Evolutionary conservation across 2,888 invertebrate genomes (phyloP), one percentile per base, ranked within the genome.

Genomic region (Isotomurus palustris): DNA sequence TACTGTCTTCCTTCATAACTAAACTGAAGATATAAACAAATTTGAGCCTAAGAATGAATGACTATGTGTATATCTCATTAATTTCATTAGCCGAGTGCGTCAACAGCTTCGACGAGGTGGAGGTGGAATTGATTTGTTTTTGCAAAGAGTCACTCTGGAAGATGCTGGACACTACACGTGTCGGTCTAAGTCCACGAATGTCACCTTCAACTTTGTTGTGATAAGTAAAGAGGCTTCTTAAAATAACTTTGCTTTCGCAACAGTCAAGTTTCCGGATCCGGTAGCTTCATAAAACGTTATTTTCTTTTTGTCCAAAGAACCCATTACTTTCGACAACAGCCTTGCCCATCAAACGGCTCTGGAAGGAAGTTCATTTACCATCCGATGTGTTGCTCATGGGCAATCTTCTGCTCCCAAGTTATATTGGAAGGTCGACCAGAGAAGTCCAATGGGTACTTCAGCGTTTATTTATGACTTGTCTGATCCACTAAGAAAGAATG

Each of bases 351-450:
- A 63, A 55, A 63, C 63, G 43, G 60, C 63, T n/a, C 48, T 55
- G 36, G 63, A 63, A 52, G 60, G 60, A 41, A 60, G 52, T 27
- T 60, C 48, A 35, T 63, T 58, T 44, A 55, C 54, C 4, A 58
- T 63, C 24, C 54, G 53, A 58, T 63, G 63, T 45, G 55, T 55
- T 10, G 63, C 63, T 19, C 53, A 54, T 35, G 63, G 63, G 28
- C 63, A 63, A 36, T 63, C 63, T n/a, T 53, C 52, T 25, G 55
- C 56, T 28, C 63, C 63, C 22, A 63, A 63, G 44, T 55, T 60
- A 49, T 63, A 63, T 59, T 63, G 63, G 63, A 63, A 63, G 56
- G 63, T 63, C 21, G 63, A 63, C 41, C 51, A 53, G 49, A 57
- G 55, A 36, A 63, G 63, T 53, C 63, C 63, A 38, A 59, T 59